Base-by-base conservation (phyloP, 2,888 invertebrate genomes). In the Dryocosmus kuriphilus region DNA sequence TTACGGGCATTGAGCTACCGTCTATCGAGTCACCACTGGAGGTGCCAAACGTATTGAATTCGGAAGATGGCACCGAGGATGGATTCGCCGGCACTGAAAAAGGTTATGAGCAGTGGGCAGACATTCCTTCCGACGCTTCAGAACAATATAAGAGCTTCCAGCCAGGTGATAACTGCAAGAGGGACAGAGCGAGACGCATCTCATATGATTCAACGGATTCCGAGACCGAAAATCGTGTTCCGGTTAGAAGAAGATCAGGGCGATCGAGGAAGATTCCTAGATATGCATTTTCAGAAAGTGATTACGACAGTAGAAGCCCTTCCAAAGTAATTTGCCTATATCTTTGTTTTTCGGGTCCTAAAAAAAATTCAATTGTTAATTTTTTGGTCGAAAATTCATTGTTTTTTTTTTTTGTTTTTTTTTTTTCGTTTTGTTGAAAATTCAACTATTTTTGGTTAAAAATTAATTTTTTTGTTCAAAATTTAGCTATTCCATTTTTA, bases 21-120 rank as follows among this genome's bases (percentile, higher is more conserved):
- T 55, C n/a, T 2, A 80, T 79, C 19, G 87, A 87, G 74, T 78
- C 85, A 0, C n/a, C n/a, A n/a, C 77, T 83, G 1, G n/a, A 38
- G 2, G 78, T 19, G 8, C 55, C 82, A 91, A 94, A 93, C 91
- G 35, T 94, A 27, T 89, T 94, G n/a, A 94, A 94, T 85, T 93
- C 93, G 51, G 94, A 93, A 27, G 92, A 93, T 1, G 93, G 93
- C 16, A 87, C 89, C 46, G 93, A 92, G 77, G 93, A 94, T 82
- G 89, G 92, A 4, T 94, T 93, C 83, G 93, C 93, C 79, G 94
- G 94, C 0, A 95, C 94, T 79, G 95, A 95, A 86, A 94, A 94
- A 88, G 95, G 94, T 86, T 93, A 92, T 85, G 92, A 92, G 80
- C 90, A 92, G 19, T 92, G 91, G 90, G 91, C 87, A 22, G 91